Base-by-base conservation (phyloP, 2,888 invertebrate genomes). In the Temnothorax unifasciatus region DNA sequence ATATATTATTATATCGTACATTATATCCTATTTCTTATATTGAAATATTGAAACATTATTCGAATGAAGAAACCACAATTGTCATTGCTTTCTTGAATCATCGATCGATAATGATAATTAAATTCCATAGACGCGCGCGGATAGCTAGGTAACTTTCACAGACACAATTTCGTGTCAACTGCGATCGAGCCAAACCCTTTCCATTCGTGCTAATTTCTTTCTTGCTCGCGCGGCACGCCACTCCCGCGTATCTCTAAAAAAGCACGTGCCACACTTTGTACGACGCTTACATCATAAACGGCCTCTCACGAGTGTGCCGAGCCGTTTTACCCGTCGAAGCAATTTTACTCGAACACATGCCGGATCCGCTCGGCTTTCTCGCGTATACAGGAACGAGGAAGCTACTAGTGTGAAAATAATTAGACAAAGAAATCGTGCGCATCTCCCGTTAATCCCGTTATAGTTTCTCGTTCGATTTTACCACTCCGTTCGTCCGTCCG, bases 191-290 rank as follows among this genome's bases (percentile, higher is more conserved):
- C 61, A 54, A 47, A 21, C 11, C 29, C 44, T 76, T 73, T 73
- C 75, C 44, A 44, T 44, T 63, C 34, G 34, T 34, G 8, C 15
- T 61, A 75, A 44, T 47, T 47, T 47, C 4, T 47, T 73, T 54
- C 52, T 41, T 6, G 41, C 34, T 50, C 34, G 3, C n/a, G 29
- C 25, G 52, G 77, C 66, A 47, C 57, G 38, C 18, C 75, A 76
- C 73, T 64, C 64, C 8, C 86, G 74, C 77, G 25, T 3, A 50
- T 66, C 66, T 66, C 50, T 73, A 81, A 76, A 83, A 75, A 77
- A 75, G 83, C 85, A 88, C 87, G 87, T 85, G 88, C 85, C 84
- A 74, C 84, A 52, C 75, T 85, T 87, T 85, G 85, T 73, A 59
- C 66, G 25, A 64, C 34, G 44, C 64, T 85, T 77, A 74, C 84